Conservation (phyloP, 2,888 invertebrate genomes). For the Macaria notata region DNA sequence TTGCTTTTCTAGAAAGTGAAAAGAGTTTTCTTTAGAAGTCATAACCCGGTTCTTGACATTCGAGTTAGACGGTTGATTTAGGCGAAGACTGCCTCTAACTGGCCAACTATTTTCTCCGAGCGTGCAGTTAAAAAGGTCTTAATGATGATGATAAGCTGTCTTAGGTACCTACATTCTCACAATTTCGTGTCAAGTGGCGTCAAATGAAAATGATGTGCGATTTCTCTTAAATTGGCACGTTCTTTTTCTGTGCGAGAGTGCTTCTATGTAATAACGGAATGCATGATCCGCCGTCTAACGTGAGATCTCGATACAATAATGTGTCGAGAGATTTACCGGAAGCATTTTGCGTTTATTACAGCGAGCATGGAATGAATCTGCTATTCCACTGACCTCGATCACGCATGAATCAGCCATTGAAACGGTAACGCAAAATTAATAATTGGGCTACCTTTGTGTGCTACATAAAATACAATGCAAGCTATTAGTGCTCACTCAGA, state of each 20-base stretch:
- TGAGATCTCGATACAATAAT: constrained; percentile 26
- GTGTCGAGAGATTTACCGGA: constrained; percentile 30
- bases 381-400: constrained; percentile 42
- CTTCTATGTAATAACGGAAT: constrained; percentile 6
- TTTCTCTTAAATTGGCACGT: constrained; percentile 18
- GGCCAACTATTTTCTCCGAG: constrained; percentile 5
- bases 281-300: constrained; percentile 15
- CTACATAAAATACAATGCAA: neutral
- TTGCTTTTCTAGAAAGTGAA: constrained; percentile 15
- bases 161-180: neutral
- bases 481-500: neutral
- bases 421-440: constrained; percentile 30
- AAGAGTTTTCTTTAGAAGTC: constrained; percentile 16
- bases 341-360: constrained; percentile 36
- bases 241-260: constrained; percentile 8
- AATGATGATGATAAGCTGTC: constrained; percentile 8
- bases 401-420: constrained; percentile 28
- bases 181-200: constrained; percentile 12
- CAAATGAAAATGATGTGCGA: constrained; percentile 17
- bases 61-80: constrained; percentile 8
- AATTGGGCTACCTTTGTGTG: constrained; percentile 5
- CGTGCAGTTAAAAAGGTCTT: constrained; percentile 10
- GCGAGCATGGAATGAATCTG: constrained; percentile 25
- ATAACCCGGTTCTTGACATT: constrained; percentile 14
- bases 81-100: neutral